Base-by-base conservation (phyloP, 2,888 invertebrate species). In the Drosophila planitibia region DNA sequence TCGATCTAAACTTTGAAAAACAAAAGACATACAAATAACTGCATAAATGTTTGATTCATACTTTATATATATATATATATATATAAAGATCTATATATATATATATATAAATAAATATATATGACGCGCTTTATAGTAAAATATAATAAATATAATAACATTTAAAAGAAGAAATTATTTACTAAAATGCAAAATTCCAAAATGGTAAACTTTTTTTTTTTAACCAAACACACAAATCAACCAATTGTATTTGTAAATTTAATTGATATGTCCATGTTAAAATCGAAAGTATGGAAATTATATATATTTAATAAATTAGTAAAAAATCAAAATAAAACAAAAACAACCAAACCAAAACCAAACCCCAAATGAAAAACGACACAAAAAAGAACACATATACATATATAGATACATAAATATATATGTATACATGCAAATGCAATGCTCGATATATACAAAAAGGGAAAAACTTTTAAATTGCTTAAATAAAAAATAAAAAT, bases 401-500 rank as follows among this genome's bases (percentile, higher is more conserved):
- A 49, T 63, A 81, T 59, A 65, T 54, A 61, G 69, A 58, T 39
- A 70, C 62, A 79, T 69, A 59, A 76, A 57, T 70, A 70, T 76
- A 67, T 77, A 66, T 81, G 60, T 69, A 66, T 74, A 58, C 71
- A 74, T 76, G 76, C 75, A 88, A 85, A 78, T 85, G 85, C 78
- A 85, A 80, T 75, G 85, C 85, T 79, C 88, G 75, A 81, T 79
- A 83, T 80, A 85, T 81, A 81, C 77, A 80, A 76, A 77, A 77
- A 57, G 60, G 54, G 54, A 76, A 82, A 59, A 83, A 78, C 80
- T 85, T 88, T 88, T 76, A 87, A 87, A 87, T 83, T 87, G 87
- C 87, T 87, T 87, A 76, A 87, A 89, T 89, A 89, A 87, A 83
- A 66, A 70, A 54, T 37, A 62, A 74, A 77, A 55, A 73, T 60